A percentile compares a stretch with the other conserved stretches of the same genome.
Evolutionary conservation across 2,113 vertebrate species (phyloP).

Genomic region (Thomomys bottae): DNA sequence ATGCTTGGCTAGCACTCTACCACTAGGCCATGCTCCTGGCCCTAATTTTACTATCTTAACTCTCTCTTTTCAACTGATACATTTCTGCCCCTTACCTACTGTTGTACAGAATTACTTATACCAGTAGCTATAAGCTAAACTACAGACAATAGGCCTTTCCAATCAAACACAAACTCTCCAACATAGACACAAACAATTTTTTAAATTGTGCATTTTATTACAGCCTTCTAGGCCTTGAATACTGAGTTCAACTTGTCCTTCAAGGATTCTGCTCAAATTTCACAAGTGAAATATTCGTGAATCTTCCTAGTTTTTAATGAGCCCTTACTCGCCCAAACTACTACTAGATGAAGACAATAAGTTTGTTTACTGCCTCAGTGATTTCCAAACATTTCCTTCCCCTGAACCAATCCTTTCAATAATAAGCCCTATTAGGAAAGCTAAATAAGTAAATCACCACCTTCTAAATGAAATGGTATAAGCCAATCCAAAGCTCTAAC

Average conservation of each 20-base stretch:
- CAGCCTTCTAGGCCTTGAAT: not conserved
- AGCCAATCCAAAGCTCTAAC: not conserved
- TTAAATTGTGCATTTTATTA: not conserved
- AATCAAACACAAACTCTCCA: constrained; percentile 5
- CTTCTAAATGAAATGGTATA: not conserved
- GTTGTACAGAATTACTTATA: constrained; percentile 18
- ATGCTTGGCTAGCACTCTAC: no score
- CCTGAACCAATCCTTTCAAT: not conserved
- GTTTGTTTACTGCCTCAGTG: not conserved
- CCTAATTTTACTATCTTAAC: not conserved
- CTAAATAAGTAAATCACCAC: not conserved
- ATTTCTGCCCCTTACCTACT: not conserved
- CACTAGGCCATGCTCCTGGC: no score
- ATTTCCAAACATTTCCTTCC: constrained; percentile 4
- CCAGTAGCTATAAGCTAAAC: not conserved
- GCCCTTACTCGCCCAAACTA: not conserved
- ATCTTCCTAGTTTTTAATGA: not conserved
- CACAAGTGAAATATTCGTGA: constrained; percentile 6
- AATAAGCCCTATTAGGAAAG: not conserved
- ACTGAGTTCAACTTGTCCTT: not conserved
- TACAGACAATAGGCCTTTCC: not conserved
- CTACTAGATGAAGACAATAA: not conserved
- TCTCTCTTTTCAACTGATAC: not conserved
- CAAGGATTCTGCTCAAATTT: not conserved
- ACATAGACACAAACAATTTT: constrained; percentile 4